These are phyloP conservation scores for Bettongia penicillata DNA, from an alignment of 2,113 vertebrate genomes.

Conservation along the genomic window DNA sequence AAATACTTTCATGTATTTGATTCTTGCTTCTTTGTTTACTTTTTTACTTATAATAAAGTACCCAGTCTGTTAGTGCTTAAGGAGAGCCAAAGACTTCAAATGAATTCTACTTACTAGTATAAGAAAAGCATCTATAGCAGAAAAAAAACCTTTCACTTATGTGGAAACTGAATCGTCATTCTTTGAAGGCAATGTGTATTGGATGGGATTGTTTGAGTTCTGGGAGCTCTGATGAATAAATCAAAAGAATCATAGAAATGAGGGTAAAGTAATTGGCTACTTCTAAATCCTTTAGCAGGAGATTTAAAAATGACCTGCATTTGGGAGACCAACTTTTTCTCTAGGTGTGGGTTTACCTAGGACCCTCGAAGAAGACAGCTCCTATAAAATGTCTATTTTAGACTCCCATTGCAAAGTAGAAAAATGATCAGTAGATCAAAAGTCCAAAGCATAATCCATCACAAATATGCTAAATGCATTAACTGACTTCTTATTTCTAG, in stretches of 20 bases:
- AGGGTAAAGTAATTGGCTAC: background rate
- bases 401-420: background rate
- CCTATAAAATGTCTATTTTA: background rate
- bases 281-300: background rate
- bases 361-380: background rate
- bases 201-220: background rate
- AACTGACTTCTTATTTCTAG: background rate
- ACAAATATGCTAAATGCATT: background rate
- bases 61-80: background rate
- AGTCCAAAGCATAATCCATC: background rate
- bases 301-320: background rate
- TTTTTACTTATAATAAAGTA: background rate
- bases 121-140: background rate
- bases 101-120: background rate
- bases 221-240: background rate
- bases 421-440: background rate
- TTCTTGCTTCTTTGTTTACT: background rate
- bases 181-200: background rate
- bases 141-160: background rate
- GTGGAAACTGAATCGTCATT: background rate
- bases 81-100: slow-evolving; percentile 33
- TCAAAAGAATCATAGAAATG: background rate
- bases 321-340: background rate
- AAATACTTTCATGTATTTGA: slow-evolving; percentile 38
- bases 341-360: background rate